These are phyloP conservation scores for Aegithalos caudatus DNA, from an alignment of 2,113 vertebrate species.

Conservation along the genomic window DNA sequence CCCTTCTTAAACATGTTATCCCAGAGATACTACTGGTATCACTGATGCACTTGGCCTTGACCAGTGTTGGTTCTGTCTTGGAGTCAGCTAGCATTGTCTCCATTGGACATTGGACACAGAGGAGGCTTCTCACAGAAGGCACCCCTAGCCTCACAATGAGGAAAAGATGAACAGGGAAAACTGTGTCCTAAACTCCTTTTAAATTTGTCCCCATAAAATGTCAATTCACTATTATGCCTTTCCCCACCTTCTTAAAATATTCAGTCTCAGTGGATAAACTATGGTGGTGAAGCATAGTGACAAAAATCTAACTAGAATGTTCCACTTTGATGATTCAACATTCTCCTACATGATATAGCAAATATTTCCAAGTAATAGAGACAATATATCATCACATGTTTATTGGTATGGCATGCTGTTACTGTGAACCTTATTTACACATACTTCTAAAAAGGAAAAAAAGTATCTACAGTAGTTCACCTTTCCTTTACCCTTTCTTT, in stretches of 20 bases:
- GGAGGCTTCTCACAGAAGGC: neutral
- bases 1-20: neutral
- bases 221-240: neutral
- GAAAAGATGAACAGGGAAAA: neutral
- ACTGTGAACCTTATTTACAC: neutral
- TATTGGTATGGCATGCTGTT: neutral
- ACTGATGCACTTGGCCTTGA: neutral
- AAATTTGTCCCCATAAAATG: neutral
- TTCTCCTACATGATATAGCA: neutral
- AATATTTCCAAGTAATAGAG: neutral
- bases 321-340: neutral
- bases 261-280: neutral
- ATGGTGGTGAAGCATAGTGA: neutral
- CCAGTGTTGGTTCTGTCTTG: neutral
- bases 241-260: neutral
- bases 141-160: neutral
- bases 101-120: fast-evolving
- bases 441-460: neutral
- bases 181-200: neutral
- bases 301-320: neutral
- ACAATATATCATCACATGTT: neutral
- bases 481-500: neutral
- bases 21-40: neutral
- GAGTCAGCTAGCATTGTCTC: neutral
- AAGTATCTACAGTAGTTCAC: neutral